Base-by-base conservation (phyloP, 2,113 vertebrate species). In the Aegithalos caudatus region DNA sequence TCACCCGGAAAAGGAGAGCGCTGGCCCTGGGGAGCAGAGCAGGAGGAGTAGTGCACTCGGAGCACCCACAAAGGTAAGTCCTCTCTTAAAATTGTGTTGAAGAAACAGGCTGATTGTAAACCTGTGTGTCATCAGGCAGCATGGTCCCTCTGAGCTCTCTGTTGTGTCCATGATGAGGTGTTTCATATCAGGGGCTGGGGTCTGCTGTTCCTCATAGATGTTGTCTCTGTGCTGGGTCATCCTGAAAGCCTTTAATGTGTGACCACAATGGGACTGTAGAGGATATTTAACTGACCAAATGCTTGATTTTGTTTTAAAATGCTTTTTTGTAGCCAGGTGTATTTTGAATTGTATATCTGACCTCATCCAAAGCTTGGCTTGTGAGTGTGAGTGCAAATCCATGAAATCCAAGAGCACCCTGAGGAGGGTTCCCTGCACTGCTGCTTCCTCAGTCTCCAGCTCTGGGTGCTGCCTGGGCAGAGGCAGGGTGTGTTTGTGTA, bases 1-100 rank as follows among this genome's bases (percentile, higher is more conserved):
- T 58, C 67, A 23, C 9, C 7, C 1, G 3, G 45, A 6, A 14
- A 48, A 0, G 10, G 70, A 51, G 51, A n/a, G 5, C 0, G 0
- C 5, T 11, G 7, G 48, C 7, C 21, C 18, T 29, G 47, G 9
- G 0, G 3, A 87, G 45, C 14, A 23, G 37, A 44, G 33, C 58
- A 18, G 70, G 38, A 60, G 35, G 11, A 72, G 53, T 4, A 0
- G 12, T 6, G 47, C 7, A 2, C 7, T 1, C 0, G 3, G 33
- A 82, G 21, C 21, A 8, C 13, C 24, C 3, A 3, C 9, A 35
- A 45, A 78, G 84, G 71, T 76, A 69, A 77, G 82, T 48, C 6
- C 6, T n/a, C 7, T 62, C 9, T 48, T 66, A 11, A 47, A 82
- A 22, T 6, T 20, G 8, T 2, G 0, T 15, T 2, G 5, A 29